phyloP scores from a whole-genome alignment of 2,888 invertebrate genomes.

The Oscheius myriophilus region DNA sequence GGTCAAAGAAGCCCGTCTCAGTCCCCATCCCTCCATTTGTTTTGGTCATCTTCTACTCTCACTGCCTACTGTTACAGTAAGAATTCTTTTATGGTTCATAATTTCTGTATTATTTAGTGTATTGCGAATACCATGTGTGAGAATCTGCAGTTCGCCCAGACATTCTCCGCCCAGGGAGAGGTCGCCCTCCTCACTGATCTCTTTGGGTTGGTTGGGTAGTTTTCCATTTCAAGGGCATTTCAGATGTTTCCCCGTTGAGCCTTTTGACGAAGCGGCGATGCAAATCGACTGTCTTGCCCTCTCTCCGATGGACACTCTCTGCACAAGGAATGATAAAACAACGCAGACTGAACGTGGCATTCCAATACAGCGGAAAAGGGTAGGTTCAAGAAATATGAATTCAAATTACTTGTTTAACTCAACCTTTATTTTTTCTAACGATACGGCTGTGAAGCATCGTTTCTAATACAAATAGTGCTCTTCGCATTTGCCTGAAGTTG shows the following conservation, averaged over 20 bases:
- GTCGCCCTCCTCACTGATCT: conserved; percentile 63
- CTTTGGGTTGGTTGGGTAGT: conserved; percentile 49
- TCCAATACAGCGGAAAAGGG: too few species aligned
- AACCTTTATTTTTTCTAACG: too few species aligned
- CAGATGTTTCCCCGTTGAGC: conserved; percentile 65
- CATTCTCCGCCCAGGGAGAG: conserved; percentile 60
- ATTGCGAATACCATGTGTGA: conserved; percentile 66
- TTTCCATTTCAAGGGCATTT: not conserved
- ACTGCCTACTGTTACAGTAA: conserved; percentile 61
- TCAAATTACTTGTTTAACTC: not conserved
- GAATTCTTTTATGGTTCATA: conserved; percentile 20
- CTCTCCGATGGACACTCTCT: conserved; percentile 13
- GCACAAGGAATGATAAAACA: conserved; percentile 6
- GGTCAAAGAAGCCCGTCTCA: conserved; percentile 58
- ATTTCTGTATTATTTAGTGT: conserved; percentile 43
- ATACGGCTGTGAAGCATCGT: too few species aligned
- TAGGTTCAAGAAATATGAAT: too few species aligned
- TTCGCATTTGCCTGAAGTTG: too few species aligned
- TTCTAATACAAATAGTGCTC: too few species aligned
- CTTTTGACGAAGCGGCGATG: conserved; percentile 44
- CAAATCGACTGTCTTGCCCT: conserved; percentile 24
- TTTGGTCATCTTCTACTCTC: conserved; percentile 63
- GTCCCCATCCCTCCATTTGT: conserved; percentile 44
- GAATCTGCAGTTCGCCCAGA: conserved; percentile 67
- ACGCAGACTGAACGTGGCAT: conserved; percentile 20